A percentile compares a stretch with the other conserved stretches of the same genome.
Evolutionary conservation across 2,797 vertebrate species (phyloP).

Genomic region (Neostethus bicornis): DNA sequence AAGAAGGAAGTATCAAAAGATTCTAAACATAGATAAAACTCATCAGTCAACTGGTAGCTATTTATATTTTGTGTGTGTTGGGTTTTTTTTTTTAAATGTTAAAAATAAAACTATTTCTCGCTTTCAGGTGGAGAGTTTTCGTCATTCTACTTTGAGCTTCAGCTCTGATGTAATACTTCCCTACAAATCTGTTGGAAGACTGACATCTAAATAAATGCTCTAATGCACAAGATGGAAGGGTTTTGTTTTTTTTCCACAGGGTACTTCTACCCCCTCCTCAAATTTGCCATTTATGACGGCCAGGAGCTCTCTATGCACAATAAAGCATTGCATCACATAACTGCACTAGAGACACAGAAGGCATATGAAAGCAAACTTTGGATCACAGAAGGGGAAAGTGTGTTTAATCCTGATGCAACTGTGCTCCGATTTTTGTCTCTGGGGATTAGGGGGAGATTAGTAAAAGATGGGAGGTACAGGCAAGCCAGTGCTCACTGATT

Average conservation of each 20-base stretch:
- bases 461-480: slow-evolving; percentile 51
- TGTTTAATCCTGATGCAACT: slow-evolving; percentile 70
- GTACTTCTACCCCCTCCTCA: slow-evolving; percentile 1
- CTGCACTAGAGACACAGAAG: slow-evolving; percentile 46
- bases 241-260: background rate
- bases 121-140: background rate
- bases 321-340: slow-evolving; percentile 35
- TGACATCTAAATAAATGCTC: background rate
- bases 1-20: no score
- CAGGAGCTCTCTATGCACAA: slow-evolving; percentile 43
- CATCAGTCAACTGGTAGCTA: no score
- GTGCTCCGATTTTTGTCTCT: slow-evolving; percentile 46
- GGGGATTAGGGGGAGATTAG: slow-evolving; percentile 53
- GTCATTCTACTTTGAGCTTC: background rate
- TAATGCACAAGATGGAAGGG: background rate
- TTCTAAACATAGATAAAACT: no score
- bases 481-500: slow-evolving; percentile 63
- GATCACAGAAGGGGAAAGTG: slow-evolving; percentile 51
- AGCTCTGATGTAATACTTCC: background rate
- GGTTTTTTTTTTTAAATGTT: no score
- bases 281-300: slow-evolving; percentile 39
- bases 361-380: slow-evolving; percentile 47
- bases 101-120: no score
- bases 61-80: no score
- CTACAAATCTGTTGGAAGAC: background rate